phyloP scores from a whole-genome alignment of 64 coral and sea anemone species.

The Dendronephthya gigantea region DNA sequence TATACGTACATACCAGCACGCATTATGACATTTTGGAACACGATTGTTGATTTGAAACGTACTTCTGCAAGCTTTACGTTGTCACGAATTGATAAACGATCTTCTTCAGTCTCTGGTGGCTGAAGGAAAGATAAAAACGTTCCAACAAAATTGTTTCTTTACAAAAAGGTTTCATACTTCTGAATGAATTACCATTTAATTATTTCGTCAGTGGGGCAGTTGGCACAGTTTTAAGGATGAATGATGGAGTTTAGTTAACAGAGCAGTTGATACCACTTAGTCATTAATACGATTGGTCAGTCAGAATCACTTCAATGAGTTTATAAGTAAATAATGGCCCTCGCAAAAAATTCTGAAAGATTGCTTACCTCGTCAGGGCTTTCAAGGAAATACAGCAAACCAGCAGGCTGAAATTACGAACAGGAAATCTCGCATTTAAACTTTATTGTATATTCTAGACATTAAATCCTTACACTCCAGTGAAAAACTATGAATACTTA shows the following conservation, averaged over 20 bases:
- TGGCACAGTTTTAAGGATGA: no score
- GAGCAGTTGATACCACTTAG: no score
- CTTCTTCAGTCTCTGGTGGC: conserved; percentile 68
- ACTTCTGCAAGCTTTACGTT: conserved; percentile 92
- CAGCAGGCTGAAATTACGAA: conserved; percentile 41
- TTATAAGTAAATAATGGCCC: no score
- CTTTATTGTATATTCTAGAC: no score
- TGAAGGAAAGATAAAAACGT: not conserved
- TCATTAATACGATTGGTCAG: no score
- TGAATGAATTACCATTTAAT: no score
- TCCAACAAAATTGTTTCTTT: no score
- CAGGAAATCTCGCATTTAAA: no score
- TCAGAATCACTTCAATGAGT: not conserved
- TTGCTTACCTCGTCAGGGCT: conserved; percentile 39
- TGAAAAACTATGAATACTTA: not conserved
- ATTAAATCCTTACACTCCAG: no score
- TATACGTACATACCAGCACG: not conserved
- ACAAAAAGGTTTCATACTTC: no score
- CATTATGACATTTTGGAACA: not conserved
- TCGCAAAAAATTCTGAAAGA: not conserved
- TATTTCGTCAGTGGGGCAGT: no score
- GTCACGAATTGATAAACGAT: conserved; percentile 74
- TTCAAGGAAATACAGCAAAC: conserved; percentile 42
- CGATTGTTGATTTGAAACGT: not conserved
- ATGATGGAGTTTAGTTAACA: no score